Percentiles rank a stretch among this genome's conserved stretches.
These are phyloP conservation scores for Florisuga fusca DNA, from an alignment of 2,797 vertebrate species.

Conservation along the genomic window DNA sequence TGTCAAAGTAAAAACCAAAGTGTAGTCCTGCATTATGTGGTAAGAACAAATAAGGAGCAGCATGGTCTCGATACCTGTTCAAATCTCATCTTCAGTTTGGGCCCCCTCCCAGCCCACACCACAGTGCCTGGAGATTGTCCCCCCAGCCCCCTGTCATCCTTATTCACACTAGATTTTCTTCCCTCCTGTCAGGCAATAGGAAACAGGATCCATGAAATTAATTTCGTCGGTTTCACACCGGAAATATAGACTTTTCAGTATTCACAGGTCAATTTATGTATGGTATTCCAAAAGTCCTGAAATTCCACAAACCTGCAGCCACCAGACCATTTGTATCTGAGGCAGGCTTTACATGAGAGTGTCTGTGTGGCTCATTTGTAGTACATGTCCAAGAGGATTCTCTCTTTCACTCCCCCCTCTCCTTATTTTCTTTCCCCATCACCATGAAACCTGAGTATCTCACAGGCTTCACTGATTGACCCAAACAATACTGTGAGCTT, in stretches of 20 bases:
- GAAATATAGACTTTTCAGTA: neutral
- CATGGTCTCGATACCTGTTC: neutral
- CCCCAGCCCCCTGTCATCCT: accelerated
- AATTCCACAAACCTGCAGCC: neutral
- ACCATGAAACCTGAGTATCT: neutral
- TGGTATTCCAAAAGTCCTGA: neutral
- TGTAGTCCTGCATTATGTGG: neutral
- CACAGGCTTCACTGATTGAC: neutral
- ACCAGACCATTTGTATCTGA: neutral
- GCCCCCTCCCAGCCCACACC: neutral
- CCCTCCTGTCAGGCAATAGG: neutral
- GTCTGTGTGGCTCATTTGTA: neutral
- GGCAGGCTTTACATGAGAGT: neutral
- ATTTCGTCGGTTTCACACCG: neutral
- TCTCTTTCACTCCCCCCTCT: neutral
- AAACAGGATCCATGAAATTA: neutral
- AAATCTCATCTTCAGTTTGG: neutral
- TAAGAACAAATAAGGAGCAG: neutral
- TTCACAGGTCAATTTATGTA: neutral
- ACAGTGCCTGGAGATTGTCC: neutral
- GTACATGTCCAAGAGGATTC: neutral
- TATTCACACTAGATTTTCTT: neutral
- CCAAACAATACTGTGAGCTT: neutral
- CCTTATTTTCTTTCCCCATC: neutral
- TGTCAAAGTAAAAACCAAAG: neutral